Evolutionary conservation across 2,113 vertebrate species (phyloP).

Genomic region (Typhlomys cinereus): DNA sequence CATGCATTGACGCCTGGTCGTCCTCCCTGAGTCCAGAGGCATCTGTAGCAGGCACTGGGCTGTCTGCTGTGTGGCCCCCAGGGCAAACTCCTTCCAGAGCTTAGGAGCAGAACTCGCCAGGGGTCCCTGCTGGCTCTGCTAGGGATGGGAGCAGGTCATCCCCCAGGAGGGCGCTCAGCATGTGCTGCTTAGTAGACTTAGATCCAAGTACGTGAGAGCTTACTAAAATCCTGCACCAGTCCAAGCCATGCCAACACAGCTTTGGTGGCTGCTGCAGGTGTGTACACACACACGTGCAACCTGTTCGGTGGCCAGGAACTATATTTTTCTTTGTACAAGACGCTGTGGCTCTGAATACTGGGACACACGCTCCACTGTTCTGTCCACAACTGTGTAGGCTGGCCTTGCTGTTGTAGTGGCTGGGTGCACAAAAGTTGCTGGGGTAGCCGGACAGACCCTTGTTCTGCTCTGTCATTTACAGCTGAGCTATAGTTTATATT

Average conservation of each 20-base stretch:
- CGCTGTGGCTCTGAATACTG: background rate
- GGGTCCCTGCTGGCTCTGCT: background rate
- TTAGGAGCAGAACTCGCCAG: background rate
- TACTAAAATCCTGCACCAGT: background rate
- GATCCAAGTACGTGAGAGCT: background rate
- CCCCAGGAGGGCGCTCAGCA: background rate
- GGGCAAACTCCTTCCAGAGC: background rate
- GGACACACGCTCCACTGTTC: background rate
- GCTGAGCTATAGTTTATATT: background rate
- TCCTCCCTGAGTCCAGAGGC: background rate
- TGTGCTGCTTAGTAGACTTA: background rate
- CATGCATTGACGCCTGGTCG: rapidly evolving
- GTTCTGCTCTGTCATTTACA: background rate
- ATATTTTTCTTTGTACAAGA: background rate
- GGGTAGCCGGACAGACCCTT: background rate
- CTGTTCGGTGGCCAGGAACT: background rate
- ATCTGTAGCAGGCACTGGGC: background rate
- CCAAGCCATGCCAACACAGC: too few species aligned
- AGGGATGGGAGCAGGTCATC: background rate
- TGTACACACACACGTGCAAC: rapidly evolving
- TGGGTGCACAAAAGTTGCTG: background rate
- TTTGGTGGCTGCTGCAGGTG: background rate
- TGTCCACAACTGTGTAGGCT: background rate
- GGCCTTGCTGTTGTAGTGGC: background rate
- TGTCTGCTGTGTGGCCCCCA: background rate